Conservation (phyloP, 2,113 vertebrate genomes). For the Nestor notabilis region DNA sequence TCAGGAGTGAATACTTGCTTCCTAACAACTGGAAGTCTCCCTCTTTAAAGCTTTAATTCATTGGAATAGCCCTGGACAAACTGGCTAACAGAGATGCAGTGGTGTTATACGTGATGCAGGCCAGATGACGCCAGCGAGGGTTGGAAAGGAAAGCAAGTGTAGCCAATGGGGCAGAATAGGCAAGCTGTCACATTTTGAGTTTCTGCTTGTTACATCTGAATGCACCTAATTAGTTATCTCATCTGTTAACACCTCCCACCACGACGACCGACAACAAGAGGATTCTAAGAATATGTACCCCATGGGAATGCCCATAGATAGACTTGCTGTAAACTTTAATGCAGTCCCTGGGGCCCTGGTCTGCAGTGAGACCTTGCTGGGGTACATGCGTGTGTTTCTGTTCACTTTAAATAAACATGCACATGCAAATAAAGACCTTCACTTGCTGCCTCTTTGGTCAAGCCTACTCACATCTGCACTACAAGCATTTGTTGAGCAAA, state of each 20-base stretch:
- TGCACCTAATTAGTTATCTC: slow-evolving; percentile 82
- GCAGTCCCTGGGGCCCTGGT: neutral
- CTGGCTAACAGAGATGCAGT: slow-evolving; percentile 63
- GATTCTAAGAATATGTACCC: slow-evolving; percentile 43
- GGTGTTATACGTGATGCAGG: slow-evolving; percentile 54
- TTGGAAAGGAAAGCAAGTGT: neutral
- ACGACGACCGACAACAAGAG: neutral
- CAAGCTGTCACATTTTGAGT: slow-evolving; percentile 82
- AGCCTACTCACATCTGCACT: slow-evolving; percentile 16
- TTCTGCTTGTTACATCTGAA: slow-evolving; percentile 86
- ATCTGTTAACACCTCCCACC: slow-evolving; percentile 22
- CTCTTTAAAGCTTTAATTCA: neutral
- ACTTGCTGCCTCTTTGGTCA: slow-evolving; percentile 48
- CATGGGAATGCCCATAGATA: neutral
- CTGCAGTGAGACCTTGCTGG: neutral
- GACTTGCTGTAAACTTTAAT: neutral
- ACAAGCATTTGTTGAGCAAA: neutral
- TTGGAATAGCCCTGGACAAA: slow-evolving; percentile 58
- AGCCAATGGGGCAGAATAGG: slow-evolving; percentile 61
- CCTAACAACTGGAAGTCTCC: neutral
- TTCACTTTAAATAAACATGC: neutral
- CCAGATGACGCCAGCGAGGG: neutral
- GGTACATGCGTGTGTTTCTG: neutral
- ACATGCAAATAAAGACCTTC: slow-evolving; percentile 30
- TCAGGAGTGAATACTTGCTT: neutral